Base-by-base conservation (phyloP, 2,888 invertebrate genomes). In the Choristoneura rosaceana region DNA sequence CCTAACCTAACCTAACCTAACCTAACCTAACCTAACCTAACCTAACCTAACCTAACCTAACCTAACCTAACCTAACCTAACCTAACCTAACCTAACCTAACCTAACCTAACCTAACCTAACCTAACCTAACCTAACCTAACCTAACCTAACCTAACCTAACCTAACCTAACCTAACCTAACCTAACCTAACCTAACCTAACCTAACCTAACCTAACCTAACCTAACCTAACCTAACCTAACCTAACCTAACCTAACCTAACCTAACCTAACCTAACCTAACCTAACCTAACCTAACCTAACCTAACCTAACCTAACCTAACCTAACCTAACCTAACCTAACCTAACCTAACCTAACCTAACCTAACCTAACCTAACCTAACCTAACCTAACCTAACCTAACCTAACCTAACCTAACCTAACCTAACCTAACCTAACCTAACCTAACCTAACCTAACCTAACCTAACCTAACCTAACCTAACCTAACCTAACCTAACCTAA, bases 381-480 rank as follows among this genome's bases (percentile, higher is more conserved):
- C 69, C 69, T 64, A 69, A 73, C 69, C 73, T 69, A 69, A 73
- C 69, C 73, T 69, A 69, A 73, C 69, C 73, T 69, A 69, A 73
- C 69, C 73, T 69, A 69, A 73, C 69, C 73, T 69, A 69, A 73
- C 69, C 73, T 69, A 69, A 73, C 69, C 73, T 69, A 69, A 73
- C 69, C 73, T 66, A 69, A 74, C 69, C 74, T 66, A 69, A 74
- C 69, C 74, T 69, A 69, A 74, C 69, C 74, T 69, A 69, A 74
- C 69, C 74, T 65, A 65, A 73, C 65, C 73, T 65, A 65, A 73
- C 65, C 73, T 65, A 69, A 74, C 74, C 74, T 74, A 74, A 74
- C 74, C 74, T 74, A 74, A 74, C 74, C 74, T 74, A 74, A 74
- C 74, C 74, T 74, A 74, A 74, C 74, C 74, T 74, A 74, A 74